These are phyloP conservation scores for Perizoma flavofasciatum DNA, from an alignment of 2,888 invertebrate genomes.

Conservation along the genomic window DNA sequence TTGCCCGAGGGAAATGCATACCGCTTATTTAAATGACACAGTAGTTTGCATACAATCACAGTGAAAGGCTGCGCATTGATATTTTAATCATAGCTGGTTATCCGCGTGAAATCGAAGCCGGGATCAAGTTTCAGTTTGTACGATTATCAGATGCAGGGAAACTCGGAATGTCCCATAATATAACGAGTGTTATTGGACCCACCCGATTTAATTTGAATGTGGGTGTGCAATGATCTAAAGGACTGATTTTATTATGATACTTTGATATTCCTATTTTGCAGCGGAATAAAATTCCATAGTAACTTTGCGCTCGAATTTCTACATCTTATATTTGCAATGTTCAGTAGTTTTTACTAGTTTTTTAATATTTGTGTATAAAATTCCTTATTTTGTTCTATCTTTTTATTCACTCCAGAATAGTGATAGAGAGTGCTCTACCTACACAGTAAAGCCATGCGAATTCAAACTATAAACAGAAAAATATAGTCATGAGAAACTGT, in stretches of 20 bases:
- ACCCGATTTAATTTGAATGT: slow-evolving; percentile 13
- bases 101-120: slow-evolving; percentile 71
- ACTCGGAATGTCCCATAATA: slow-evolving; percentile 3
- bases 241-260: slow-evolving; percentile 12
- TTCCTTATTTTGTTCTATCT: no score
- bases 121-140: slow-evolving; percentile 35
- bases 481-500: no score
- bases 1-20: slow-evolving; percentile 50
- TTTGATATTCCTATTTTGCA: slow-evolving; percentile 4
- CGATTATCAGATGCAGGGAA: slow-evolving; percentile 17
- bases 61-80: slow-evolving; percentile 75
- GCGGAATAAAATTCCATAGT: slow-evolving; percentile 1
- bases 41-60: slow-evolving; percentile 79
- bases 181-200: slow-evolving; percentile 18
- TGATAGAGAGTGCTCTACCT: no score
- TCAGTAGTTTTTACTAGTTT: no score
- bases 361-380: no score
- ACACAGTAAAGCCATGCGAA: no score
- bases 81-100: slow-evolving; percentile 74
- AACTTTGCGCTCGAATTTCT: no score
- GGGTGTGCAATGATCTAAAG: slow-evolving; percentile 14
- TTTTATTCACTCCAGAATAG: no score
- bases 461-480: no score
- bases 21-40: slow-evolving; percentile 59
- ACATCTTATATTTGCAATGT: no score